A percentile compares a stretch with the other conserved stretches of the same genome.
Evolutionary conservation across 1,140 invertebrate genomes (phyloP).

Genomic region (Mesaphorura yosii): DNA sequence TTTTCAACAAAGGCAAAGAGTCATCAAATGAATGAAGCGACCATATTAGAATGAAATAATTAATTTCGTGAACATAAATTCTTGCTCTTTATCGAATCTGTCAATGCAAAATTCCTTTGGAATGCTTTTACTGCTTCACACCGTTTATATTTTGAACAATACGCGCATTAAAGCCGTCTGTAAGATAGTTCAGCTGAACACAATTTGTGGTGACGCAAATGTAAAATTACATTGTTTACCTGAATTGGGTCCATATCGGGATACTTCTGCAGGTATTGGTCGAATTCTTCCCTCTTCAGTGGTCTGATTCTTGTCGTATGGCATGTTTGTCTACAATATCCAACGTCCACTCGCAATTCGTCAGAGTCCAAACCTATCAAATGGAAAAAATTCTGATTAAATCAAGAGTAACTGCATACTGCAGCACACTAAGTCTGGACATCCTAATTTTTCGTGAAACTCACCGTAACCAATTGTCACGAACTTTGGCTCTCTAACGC

Average conservation of each 20-base stretch:
- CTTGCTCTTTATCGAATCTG: too few species aligned
- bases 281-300: conserved; percentile 27
- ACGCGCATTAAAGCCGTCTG: too few species aligned
- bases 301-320: conserved; percentile 7
- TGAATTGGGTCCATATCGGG: conserved; percentile 27
- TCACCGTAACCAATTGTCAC: conserved; percentile 23
- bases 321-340: conserved; percentile 22
- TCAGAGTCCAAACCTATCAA: conserved; percentile 16
- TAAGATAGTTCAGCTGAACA: too few species aligned
- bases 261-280: conserved; percentile 24
- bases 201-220: too few species aligned
- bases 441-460: neutral
- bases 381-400: neutral
- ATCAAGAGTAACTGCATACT: neutral
- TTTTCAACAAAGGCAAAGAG: too few species aligned
- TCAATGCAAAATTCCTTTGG: too few species aligned
- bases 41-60: too few species aligned
- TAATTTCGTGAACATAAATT: too few species aligned
- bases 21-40: too few species aligned
- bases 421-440: neutral
- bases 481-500: conserved; percentile 21
- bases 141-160: too few species aligned
- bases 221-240: conserved; percentile 7
- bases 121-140: too few species aligned
- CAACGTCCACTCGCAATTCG: conserved; percentile 20